These are phyloP conservation scores for Ornithoptera priamus DNA, from an alignment of 2,888 invertebrate species.

Conservation along the genomic window DNA sequence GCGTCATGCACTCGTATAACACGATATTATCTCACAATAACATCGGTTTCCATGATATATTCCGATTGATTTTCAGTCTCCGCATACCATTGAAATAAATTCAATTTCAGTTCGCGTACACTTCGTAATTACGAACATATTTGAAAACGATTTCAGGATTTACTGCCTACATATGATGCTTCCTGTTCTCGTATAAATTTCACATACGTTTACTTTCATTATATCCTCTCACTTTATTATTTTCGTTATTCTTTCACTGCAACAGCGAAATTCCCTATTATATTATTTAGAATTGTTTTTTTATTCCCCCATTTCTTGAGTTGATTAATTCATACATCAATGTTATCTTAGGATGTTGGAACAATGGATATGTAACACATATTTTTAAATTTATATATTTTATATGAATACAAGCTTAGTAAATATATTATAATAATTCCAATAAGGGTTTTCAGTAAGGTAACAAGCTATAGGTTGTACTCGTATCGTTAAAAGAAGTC, in stretches of 20 bases:
- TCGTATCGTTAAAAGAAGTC: no score
- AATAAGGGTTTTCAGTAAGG: no score
- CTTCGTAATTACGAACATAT: slow-evolving; percentile 24
- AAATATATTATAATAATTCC: no score
- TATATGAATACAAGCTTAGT: no score
- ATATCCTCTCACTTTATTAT: neutral
- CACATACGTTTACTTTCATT: slow-evolving; percentile 2
- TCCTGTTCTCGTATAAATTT: slow-evolving; percentile 8
- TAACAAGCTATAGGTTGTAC: no score
- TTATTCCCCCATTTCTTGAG: no score
- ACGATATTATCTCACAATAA: slow-evolving; percentile 20
- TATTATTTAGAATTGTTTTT: no score
- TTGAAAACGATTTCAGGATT: slow-evolving; percentile 25
- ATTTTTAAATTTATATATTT: no score
- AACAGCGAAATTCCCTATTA: no score
- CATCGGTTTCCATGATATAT: slow-evolving; percentile 24
- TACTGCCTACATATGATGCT: slow-evolving; percentile 13
- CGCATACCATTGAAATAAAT: slow-evolving; percentile 23
- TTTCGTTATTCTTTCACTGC: neutral
- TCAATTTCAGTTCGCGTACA: slow-evolving; percentile 27
- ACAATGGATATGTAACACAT: no score
- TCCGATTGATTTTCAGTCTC: slow-evolving; percentile 25
- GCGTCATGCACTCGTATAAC: slow-evolving; percentile 5
- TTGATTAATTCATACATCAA: no score
- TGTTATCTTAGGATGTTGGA: no score